phyloP scores from a whole-genome alignment of 2,888 invertebrate genomes.

The Apotomis capreana region DNA sequence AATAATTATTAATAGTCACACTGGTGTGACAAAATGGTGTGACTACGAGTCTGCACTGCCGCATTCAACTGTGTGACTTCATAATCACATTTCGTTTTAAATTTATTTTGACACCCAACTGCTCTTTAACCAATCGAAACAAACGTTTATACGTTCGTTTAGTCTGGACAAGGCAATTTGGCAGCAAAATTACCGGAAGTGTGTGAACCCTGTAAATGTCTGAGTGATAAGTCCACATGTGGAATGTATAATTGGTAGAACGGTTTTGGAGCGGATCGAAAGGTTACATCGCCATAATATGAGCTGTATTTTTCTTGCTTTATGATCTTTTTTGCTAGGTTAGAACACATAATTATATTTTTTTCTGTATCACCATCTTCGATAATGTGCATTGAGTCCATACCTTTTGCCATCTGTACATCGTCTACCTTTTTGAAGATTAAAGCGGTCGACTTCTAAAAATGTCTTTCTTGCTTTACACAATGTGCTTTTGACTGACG shows the following conservation, averaged over 20 bases:
- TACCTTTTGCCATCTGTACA: conserved; percentile 8
- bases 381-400: conserved; percentile 22
- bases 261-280: conserved; percentile 17
- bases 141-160: conserved; percentile 9
- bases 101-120: conserved; percentile 4
- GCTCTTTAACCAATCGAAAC: conserved; percentile 12
- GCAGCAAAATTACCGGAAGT: conserved; percentile 20
- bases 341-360: conserved; percentile 11
- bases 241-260: conserved; percentile 10
- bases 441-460: conserved; percentile 4
- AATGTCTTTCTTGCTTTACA: conserved; percentile 1
- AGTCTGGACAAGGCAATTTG: not conserved
- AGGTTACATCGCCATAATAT: conserved; percentile 20
- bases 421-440: not conserved
- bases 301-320: conserved; percentile 13
- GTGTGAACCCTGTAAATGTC: conserved; percentile 16
- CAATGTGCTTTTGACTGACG: conserved; percentile 5
- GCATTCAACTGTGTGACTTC: conserved; percentile 14
- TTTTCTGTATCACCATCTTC: conserved; percentile 17
- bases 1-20: too few species aligned
- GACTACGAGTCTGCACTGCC: not conserved
- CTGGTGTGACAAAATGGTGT: too few species aligned
- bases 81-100: conserved; percentile 18
- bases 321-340: conserved; percentile 16
- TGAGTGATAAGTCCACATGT: conserved; percentile 22